phyloP scores from a whole-genome alignment of 2,113 vertebrate species.

The Entomyzon cyanotis region DNA sequence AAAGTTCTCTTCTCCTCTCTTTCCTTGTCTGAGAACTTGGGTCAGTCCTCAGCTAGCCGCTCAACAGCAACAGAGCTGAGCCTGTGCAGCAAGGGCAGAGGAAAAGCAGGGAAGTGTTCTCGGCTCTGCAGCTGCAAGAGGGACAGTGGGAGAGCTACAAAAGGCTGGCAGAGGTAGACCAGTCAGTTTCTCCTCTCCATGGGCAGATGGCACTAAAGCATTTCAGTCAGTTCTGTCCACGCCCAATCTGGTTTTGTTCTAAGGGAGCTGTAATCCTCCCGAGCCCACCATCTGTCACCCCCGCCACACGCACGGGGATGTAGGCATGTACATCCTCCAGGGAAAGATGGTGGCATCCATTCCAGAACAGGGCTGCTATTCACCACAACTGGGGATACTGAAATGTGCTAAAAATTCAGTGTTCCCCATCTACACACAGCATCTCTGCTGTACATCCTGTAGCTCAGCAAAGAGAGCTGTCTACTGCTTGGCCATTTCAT shows the following conservation, averaged over 20 bases:
- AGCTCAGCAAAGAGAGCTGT: constrained; percentile 16
- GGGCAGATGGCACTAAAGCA: constrained; percentile 25
- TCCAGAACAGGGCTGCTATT: background rate
- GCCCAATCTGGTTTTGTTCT: background rate
- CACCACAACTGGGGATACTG: background rate
- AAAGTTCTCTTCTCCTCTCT: too few relatives aligned
- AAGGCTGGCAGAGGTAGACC: background rate
- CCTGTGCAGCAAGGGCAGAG: background rate
- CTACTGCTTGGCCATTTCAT: constrained; percentile 42
- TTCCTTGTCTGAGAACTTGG: too few relatives aligned
- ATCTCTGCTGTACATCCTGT: background rate
- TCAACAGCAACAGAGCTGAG: too few relatives aligned
- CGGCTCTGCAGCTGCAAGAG: background rate
- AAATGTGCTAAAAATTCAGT: constrained; percentile 58
- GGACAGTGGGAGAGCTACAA: background rate
- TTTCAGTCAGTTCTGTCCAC: constrained; percentile 19
- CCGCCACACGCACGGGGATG: background rate
- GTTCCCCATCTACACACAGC: background rate
- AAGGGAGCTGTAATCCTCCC: background rate
- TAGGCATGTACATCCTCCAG: background rate
- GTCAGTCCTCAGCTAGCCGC: too few relatives aligned
- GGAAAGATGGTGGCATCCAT: background rate
- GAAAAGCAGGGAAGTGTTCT: background rate
- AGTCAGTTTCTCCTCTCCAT: background rate
- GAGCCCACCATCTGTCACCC: constrained; percentile 29